A percentile compares a stretch with the other conserved stretches of the same genome.
Evolutionary conservation across 2,888 invertebrate species (phyloP).

Genomic region (Pristionchus japonicus): DNA sequence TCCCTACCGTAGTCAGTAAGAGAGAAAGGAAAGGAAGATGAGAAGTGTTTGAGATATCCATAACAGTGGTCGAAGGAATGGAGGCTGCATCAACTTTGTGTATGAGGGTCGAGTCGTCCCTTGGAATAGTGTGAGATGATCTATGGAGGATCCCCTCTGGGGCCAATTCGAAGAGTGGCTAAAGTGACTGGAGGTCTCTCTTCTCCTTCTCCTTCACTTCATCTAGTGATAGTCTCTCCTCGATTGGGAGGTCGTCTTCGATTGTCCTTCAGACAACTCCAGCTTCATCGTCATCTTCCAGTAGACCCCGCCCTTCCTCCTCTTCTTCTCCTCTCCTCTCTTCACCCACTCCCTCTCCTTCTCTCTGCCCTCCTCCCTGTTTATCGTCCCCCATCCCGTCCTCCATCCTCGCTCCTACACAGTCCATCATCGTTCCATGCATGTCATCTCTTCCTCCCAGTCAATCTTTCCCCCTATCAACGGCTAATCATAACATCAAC

Average conservation of each 20-base stretch:
- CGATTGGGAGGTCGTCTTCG: constrained; percentile 3
- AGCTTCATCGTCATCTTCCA: constrained; percentile 23
- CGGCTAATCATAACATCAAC: constrained; percentile 35
- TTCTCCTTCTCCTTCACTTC: neutral
- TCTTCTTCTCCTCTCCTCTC: no score
- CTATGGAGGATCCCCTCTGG: constrained; percentile 29
- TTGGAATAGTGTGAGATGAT: constrained; percentile 31
- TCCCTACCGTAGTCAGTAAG: constrained; percentile 24
- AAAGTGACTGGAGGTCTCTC: constrained; percentile 39
- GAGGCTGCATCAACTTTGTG: neutral
- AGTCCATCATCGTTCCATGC: constrained; percentile 46
- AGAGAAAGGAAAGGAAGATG: neutral
- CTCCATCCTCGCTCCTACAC: neutral
- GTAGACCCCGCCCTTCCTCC: neutral
- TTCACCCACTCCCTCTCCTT: neutral
- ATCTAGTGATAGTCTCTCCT: neutral
- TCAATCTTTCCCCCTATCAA: constrained; percentile 19
- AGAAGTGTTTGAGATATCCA: neutral
- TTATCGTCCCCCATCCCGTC: neutral
- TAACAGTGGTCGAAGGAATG: constrained; percentile 22
- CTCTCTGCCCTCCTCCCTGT: neutral
- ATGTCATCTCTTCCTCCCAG: constrained; percentile 45
- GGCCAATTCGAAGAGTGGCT: constrained; percentile 30
- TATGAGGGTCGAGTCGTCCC: constrained; percentile 4
- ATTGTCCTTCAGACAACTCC: neutral